These are phyloP conservation scores for Pachyseris speciosa DNA, from an alignment of 64 coral and sea anemone genomes.

Conservation along the genomic window DNA sequence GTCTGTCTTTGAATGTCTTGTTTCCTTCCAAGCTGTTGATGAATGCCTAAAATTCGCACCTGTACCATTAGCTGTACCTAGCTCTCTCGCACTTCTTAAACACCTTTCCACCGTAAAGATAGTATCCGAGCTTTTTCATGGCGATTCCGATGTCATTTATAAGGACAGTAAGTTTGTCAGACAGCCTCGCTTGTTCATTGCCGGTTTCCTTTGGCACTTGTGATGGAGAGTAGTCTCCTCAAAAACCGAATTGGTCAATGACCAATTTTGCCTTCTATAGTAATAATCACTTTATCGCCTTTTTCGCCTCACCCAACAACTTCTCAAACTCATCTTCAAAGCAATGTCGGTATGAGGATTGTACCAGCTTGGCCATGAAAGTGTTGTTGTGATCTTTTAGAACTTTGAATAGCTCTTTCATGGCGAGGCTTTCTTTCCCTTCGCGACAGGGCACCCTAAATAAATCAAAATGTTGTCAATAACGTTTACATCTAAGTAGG, in stretches of 20 bases:
- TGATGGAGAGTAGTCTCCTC: background rate
- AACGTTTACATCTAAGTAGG: background rate
- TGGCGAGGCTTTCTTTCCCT: background rate
- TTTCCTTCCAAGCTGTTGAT: background rate
- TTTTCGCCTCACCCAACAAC: background rate
- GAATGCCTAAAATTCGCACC: background rate
- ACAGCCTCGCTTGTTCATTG: background rate
- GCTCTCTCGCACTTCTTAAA: background rate
- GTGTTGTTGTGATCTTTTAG: background rate
- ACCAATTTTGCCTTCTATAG: background rate
- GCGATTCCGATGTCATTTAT: conserved; percentile 28
- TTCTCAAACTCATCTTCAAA: background rate
- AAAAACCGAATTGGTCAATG: background rate
- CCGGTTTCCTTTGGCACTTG: background rate
- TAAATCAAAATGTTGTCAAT: background rate
- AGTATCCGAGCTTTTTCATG: conserved; percentile 7
- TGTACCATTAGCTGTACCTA: background rate
- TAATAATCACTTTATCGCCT: too few species aligned
- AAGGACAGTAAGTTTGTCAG: conserved; percentile 26
- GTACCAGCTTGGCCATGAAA: background rate
- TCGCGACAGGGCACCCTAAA: background rate
- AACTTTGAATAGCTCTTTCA: background rate
- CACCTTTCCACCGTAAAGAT: background rate
- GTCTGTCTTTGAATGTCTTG: background rate
- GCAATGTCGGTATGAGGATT: background rate